Evolutionary conservation across 2,797 vertebrate genomes (phyloP), one percentile per base, ranked within the genome.

Genomic region (Phalanger gymnotis): DNA sequence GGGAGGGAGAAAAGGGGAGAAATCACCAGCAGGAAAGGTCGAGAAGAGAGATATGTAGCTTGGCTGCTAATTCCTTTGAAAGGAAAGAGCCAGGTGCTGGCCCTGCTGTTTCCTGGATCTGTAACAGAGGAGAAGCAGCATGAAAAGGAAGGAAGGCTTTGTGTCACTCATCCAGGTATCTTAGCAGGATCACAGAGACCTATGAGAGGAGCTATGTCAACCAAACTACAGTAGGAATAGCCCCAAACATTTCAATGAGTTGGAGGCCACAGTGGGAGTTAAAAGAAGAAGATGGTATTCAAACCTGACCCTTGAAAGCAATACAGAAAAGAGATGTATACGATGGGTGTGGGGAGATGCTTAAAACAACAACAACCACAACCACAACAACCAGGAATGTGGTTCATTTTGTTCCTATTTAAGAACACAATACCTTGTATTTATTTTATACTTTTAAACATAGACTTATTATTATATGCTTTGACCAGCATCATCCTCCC

Each of bases 71-170:
- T 56, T 11, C 34, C 93, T 92, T 57, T 91, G 94, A 94, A 91
- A 94, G 34, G 81, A 51, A 87, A 91, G 89, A 94, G 94, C 94
- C 96, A 96, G 95, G 92, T 96, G 96, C 92, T 92, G 92, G 92
- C 52, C 89, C 95, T 22, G 94, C 95, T 91, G 96, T 57, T 54
- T 96, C 61, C 92, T 0, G 28, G 93, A 93, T 31, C 90, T 54
- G 54, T 91, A 93, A 91, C 93, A 94, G 93, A 81, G 54, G 91
- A 93, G 93, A 56, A 91, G 22, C 96, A 94, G 92, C 92, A 11
- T 91, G 95, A 94, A 57, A 51, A 54, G 73, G 93, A 95, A 93
- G 94, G 87, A 52, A 4, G 19, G 40, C 92, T 95, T 94, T 97
- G 96, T 92, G 54, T 53, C 25, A 34, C 54, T 40, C 92, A 93